Evolutionary conservation across 2,797 vertebrate species (phyloP), one percentile per base, ranked within the genome.

Genomic region (Luscinia megarhynchos): DNA sequence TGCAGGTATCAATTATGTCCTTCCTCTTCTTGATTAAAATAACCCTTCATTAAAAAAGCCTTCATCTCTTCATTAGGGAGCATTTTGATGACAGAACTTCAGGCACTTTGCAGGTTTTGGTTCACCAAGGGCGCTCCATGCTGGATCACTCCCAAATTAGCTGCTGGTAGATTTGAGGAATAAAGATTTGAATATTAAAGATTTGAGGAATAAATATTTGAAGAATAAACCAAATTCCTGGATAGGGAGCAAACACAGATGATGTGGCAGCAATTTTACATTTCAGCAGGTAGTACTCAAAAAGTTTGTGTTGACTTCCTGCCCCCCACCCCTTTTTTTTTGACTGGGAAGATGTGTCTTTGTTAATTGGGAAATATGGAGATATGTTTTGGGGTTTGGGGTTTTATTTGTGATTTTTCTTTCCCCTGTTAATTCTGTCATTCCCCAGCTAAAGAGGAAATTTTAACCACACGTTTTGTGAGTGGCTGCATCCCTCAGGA

Each of bases 21-120:
- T 89, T 90, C 73, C 34, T 38, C 34, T 58, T 53, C 45, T 54
- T 87, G 77, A 94, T 92, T 89, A 89, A 92, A 94, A 75, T n/a
- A 17, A 70, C 9, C 62, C 24, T 21, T 82, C 55, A 51, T 82
- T 67, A 70, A 81, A 10, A 26, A 34, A 17, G 24, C 10, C 41
- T 43, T 43, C 41, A 43, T 78, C 45, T 66, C 46, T 32, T 50
- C 10, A 4, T 62, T 18, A 45, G 16, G 43, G 22, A 19, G 20
- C 5, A 9, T 40, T 72, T 84, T 74, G 30, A 53, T 82, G 54
- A 16, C 10, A 32, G 16, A 50, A 63, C 38, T 38, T 45, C 12
- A 73, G 79, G 36, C 36, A 30, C 43, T 82, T 29, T 40, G 43
- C 17, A 61, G 73, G 5, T 34, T 24, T 50, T 13, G 10, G 21